Evolutionary conservation across 1,140 invertebrate genomes (phyloP).

Genomic region (Drosophila baimaii): DNA sequence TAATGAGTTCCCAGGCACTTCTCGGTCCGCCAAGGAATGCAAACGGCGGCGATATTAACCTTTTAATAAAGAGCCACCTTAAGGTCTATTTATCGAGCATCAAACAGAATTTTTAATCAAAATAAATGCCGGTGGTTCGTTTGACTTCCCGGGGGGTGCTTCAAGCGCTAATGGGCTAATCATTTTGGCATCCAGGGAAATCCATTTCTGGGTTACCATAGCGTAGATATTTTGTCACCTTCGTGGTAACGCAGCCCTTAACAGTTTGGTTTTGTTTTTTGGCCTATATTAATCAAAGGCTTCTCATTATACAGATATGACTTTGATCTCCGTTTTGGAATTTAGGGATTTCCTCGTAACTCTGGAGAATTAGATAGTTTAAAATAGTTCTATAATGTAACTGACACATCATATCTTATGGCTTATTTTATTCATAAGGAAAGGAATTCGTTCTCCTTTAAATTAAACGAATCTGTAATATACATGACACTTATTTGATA

Average conservation of each 20-base stretch:
- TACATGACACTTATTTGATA: too few relatives aligned
- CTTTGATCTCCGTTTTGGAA: background rate
- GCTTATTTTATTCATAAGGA: too few relatives aligned
- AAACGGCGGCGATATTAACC: conserved; percentile 54
- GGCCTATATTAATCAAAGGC: too few relatives aligned
- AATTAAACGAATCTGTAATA: too few relatives aligned
- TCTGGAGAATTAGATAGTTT: background rate
- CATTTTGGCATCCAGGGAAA: conserved; percentile 2
- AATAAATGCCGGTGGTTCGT: conserved; percentile 26
- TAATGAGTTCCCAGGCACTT: conserved; percentile 64
- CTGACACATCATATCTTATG: too few relatives aligned
- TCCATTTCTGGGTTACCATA: conserved; percentile 1
- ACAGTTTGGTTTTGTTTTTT: background rate
- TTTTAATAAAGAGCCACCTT: conserved; percentile 52
- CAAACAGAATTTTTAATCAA: conserved; percentile 50
- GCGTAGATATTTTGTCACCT: conserved; percentile 1
- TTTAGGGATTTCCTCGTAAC: background rate
- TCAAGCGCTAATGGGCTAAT: conserved; percentile 26
- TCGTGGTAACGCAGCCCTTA: background rate
- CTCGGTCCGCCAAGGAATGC: conserved; percentile 12
- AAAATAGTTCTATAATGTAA: background rate
- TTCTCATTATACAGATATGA: background rate
- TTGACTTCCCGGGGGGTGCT: conserved; percentile 6
- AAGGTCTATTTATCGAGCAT: conserved; percentile 55
- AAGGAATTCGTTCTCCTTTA: too few relatives aligned